phyloP scores from a whole-genome alignment of 2,113 vertebrate species.

The Accipiter cooperii region DNA sequence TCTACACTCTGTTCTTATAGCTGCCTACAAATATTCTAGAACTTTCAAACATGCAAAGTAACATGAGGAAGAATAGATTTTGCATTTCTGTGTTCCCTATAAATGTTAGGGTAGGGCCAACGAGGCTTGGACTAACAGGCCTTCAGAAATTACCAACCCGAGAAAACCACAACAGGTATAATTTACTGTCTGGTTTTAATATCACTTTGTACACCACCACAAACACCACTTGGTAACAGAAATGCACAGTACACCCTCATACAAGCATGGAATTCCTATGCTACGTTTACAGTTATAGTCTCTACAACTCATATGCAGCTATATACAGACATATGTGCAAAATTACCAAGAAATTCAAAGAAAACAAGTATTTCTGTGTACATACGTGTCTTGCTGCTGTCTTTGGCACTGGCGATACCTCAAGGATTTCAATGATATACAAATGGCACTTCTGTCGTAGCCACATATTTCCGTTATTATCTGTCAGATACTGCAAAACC shows the following conservation, averaged over 20 bases:
- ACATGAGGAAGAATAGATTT: neutral
- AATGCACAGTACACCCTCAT: accelerated
- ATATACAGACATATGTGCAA: accelerated
- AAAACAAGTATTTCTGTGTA: neutral
- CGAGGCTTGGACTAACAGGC: neutral
- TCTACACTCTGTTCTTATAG: neutral
- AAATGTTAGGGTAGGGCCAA: neutral
- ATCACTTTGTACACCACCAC: neutral
- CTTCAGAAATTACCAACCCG: neutral
- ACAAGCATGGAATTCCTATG: neutral
- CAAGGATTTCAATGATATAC: conserved; percentile 86
- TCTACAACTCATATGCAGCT: neutral
- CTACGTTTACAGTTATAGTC: neutral
- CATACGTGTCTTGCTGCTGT: conserved; percentile 66
- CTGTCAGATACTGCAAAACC: conserved; percentile 83
- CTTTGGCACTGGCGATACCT: conserved; percentile 46
- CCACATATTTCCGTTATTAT: conserved; percentile 86
- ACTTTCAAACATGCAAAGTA: neutral
- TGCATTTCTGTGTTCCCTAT: neutral
- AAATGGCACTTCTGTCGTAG: conserved; percentile 80
- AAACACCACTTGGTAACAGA: neutral
- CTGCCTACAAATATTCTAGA: neutral
- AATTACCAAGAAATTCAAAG: neutral
- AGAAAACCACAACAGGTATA: neutral
- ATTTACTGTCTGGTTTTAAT: neutral